Evolutionary conservation across 2,113 vertebrate species (phyloP), one percentile per base, ranked within the genome.

Genomic region (Cyprinodon tularosa): DNA sequence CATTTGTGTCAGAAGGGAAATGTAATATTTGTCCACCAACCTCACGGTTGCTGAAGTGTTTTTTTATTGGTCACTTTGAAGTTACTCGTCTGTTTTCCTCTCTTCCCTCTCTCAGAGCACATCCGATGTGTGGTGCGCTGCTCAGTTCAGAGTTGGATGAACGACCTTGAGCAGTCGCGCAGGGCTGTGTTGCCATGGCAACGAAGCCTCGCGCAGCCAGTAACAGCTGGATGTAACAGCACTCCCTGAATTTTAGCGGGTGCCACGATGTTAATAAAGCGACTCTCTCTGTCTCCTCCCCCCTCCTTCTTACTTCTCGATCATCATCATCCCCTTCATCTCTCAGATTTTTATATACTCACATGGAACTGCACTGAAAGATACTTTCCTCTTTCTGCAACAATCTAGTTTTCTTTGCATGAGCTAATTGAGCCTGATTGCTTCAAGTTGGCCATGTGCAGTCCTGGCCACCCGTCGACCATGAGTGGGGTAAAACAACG

Each of bases 211-310:
- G 89, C 86, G 80, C 92, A 94, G 93, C 93, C 92, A 92, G 92
- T 92, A 94, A 94, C 93, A 94, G 93, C 93, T 94, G 93, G 93
- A 94, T 94, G 92, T 91, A 92, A 93, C 93, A 91, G 89, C 93
- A 88, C 93, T 91, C 88, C 83, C 90, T 86, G 93, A 93, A 92
- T 93, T 94, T 93, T 89, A 90, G 91, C 87, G 82, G 92, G 92
- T 94, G 90, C 85, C 76, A 86, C 90, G 85, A 86, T 87, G 82
- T 91, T 90, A 93, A 90, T 89, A 92, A 90, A 92, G 84, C 67
- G 83, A 93, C 89, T 89, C 88, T 78, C 80, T 67, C n/a, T 14
- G 61, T 80, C 87, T 82, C 79, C 83, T 84, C 72, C 84, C 39
- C 76, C 81, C 22, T 38, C 68, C 7, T 62, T 50, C 10, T 68